A percentile compares a stretch with the other conserved stretches of the same genome.
Evolutionary conservation across 2,797 vertebrate genomes (phyloP).

Genomic region (Mus minutoides): DNA sequence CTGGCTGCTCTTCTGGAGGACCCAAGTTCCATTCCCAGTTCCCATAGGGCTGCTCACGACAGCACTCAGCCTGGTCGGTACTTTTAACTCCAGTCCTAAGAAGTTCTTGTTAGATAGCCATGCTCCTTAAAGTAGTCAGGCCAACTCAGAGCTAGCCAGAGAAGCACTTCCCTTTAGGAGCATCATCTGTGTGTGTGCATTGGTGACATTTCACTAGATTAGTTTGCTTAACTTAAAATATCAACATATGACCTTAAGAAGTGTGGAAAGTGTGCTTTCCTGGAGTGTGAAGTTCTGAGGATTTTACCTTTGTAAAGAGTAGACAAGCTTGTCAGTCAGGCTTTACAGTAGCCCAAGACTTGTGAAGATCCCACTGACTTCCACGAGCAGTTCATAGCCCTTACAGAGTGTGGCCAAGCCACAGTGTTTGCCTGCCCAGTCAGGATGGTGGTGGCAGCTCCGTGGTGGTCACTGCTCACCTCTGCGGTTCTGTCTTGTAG

Average conservation of each 20-base stretch:
- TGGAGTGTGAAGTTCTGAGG: background rate
- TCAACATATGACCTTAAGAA: background rate
- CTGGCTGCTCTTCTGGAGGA: background rate
- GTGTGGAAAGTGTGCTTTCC: background rate
- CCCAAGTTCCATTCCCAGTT: background rate
- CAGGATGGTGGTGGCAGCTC: background rate
- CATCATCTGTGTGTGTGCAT: background rate
- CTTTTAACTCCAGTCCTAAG: background rate
- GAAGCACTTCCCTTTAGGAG: background rate
- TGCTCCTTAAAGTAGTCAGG: background rate
- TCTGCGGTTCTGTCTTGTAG: background rate
- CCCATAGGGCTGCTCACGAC: background rate
- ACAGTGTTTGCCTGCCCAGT: background rate
- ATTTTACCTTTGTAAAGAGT: background rate
- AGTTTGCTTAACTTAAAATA: background rate
- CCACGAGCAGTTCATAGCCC: background rate
- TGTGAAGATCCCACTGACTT: background rate
- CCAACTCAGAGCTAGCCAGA: background rate
- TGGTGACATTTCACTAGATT: background rate
- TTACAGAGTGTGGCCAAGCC: background rate
- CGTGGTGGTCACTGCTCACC: background rate
- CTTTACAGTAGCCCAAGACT: background rate
- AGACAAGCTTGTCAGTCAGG: background rate
- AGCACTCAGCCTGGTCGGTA: background rate
- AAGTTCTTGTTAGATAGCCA: background rate